Evolutionary conservation across 2,888 invertebrate species (phyloP), one percentile per base, ranked within the genome.

Genomic region (Drosophila vallismaia): DNA sequence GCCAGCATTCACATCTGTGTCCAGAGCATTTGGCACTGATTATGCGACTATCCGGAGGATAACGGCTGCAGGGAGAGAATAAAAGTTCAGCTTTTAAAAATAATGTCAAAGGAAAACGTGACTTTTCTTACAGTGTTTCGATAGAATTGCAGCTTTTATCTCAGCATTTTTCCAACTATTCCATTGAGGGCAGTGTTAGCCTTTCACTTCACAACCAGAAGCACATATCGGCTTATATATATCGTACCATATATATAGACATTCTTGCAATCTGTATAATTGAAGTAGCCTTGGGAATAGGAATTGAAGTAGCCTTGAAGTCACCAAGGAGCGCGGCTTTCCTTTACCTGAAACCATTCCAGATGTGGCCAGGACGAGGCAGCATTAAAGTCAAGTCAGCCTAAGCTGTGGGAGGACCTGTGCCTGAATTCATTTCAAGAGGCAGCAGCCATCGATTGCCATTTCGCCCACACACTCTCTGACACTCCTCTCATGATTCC

Each of bases 191-290:
- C 44, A 38, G n/a, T n/a, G 12, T 38, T 38, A 38, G 38, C 38
- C 33, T 33, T 38, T 38, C 38, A n/a, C n/a, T 38, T 38, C 10
- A 44, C 10, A 4, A 2, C 44, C 44, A 44, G 44, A 44, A 24
- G 24, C 44, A 24, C 24, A 45, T 64, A 46, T 44, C 7, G 40
- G 19, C 6, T 40, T 40, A 40, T 40, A 40, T 40, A 40, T 5
- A 40, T 36, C 55, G 2, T 10, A 40, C 31, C 55, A 1, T 10
- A 14, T 50, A 29, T 33, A 46, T 52, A 29, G 33, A 46, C 48
- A 46, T 40, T 45, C 1, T 50, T 48, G 74, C 80, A 77, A 73
- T 69, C 51, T 74, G 81, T 82, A 84, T 82, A 83, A 86, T 86
- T 82, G 84, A 86, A 66, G 84, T 77, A 71, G 71, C 71, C 73